Conservation (phyloP, 1,140 invertebrate species). For the Lysiphlebus fabarum region DNA sequence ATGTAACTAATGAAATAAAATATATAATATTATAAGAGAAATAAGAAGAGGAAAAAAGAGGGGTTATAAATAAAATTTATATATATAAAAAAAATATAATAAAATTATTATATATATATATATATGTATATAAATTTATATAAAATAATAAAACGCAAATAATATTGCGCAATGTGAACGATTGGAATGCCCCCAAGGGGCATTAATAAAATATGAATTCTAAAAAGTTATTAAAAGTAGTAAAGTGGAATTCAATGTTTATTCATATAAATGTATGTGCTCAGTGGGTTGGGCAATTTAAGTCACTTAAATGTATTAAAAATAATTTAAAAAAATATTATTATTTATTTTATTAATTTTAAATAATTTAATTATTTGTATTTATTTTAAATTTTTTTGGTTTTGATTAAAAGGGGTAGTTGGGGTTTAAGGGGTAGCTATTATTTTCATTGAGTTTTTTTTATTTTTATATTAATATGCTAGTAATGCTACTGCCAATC, state of each 20-base stretch:
- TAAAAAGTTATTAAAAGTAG: slow-evolving; percentile 51
- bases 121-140: slow-evolving; percentile 30
- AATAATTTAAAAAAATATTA: slow-evolving; percentile 31
- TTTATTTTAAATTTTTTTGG: not conserved
- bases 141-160: slow-evolving; percentile 53
- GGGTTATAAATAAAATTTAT: too few species aligned
- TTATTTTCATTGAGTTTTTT: not conserved
- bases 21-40: slow-evolving; percentile 6
- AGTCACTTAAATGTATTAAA: slow-evolving; percentile 36
- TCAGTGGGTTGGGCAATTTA: slow-evolving; percentile 16
- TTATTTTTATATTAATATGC: slow-evolving; percentile 10
- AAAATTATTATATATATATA: slow-evolving; percentile 31
- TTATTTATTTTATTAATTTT: slow-evolving; percentile 1
- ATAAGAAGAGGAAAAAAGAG: slow-evolving; percentile 1
- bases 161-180: slow-evolving; percentile 45
- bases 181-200: slow-evolving; percentile 24
- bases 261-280: slow-evolving; percentile 36
- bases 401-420: too few species aligned
- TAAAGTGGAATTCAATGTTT: slow-evolving; percentile 48
- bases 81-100: slow-evolving; percentile 25
- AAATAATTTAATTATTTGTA: not conserved
- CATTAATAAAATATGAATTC: slow-evolving; percentile 52
- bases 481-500: not conserved
- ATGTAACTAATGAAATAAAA: slow-evolving; percentile 10
- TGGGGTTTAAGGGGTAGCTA: too few species aligned